phyloP scores from a whole-genome alignment of 2,797 vertebrate species.

The Mormyrus proboscirostris region DNA sequence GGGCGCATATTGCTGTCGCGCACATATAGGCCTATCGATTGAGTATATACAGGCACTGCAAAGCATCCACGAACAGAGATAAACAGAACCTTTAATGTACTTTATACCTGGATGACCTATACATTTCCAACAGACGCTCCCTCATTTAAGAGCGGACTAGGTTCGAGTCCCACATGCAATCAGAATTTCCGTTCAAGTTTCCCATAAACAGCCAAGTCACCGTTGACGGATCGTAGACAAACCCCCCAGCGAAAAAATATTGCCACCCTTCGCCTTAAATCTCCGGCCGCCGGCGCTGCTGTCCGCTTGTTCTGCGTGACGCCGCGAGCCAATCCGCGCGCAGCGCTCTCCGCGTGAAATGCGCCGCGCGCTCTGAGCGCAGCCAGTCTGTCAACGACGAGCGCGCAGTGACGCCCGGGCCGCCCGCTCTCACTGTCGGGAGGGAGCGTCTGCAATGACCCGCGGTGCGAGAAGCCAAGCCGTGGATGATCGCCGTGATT shows the following conservation, averaged over 20 bases:
- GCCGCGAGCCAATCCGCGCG: slow-evolving; percentile 35
- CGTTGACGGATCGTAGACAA: background rate
- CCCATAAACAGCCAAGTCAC: background rate
- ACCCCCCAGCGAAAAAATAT: background rate
- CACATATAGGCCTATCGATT: background rate
- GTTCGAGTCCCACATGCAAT: background rate
- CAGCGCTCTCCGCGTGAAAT: slow-evolving; percentile 34
- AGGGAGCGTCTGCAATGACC: slow-evolving; percentile 5
- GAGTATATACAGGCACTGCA: background rate
- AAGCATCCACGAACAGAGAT: background rate
- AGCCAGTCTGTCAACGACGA: slow-evolving; percentile 23
- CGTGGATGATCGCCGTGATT: slow-evolving; percentile 13
- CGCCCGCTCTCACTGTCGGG: background rate
- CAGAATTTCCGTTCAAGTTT: background rate
- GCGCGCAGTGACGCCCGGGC: slow-evolving; percentile 8
- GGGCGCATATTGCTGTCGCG: background rate
- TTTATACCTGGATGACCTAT: background rate
- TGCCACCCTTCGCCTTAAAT: background rate
- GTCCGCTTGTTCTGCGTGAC: background rate
- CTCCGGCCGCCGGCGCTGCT: background rate
- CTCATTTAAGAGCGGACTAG: background rate
- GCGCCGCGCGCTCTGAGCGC: slow-evolving; percentile 33
- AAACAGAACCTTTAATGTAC: background rate
- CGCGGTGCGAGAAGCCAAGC: background rate
- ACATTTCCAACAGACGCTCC: background rate